Evolutionary conservation across 2,888 invertebrate species (phyloP), one percentile per base, ranked within the genome.

Genomic region (Agelastica alni): DNA sequence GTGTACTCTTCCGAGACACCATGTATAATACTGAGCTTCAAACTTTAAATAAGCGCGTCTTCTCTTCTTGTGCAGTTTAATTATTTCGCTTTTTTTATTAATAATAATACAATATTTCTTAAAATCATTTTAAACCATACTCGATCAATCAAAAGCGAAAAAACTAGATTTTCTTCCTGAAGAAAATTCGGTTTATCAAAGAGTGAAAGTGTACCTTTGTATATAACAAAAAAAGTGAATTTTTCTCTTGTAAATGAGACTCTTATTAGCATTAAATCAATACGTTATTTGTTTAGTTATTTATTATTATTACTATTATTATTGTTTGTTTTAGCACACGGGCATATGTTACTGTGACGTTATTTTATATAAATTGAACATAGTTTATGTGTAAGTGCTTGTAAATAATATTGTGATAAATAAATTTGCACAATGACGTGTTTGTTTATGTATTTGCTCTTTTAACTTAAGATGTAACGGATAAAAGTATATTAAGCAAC

Each of bases 401-500:
- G 76, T 77, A 77, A 71, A 75, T 75, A 75, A 73, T 74, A 76
- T 76, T 77, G 76, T 77, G 76, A 77, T 77, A 76, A 66, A 65
- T 75, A 75, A 69, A 75, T 75, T 75, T 75, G 75, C 75, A 75
- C 75, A 75, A 73, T 65, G 62, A 46, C 17, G 12, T 14, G 4
- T 30, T 45, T 13, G 12, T 43, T 39, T 41, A 32, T 31, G n/a
- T n/a, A n/a, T n/a, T n/a, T n/a, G n/a, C n/a, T n/a, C n/a, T n/a
- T n/a, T n/a, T n/a, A n/a, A n/a, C n/a, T n/a, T n/a, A n/a, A n/a
- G n/a, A n/a, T n/a, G n/a, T n/a, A n/a, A n/a, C n/a, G n/a, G n/a
- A n/a, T n/a, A n/a, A n/a, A n/a, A n/a, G n/a, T n/a, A n/a, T n/a
- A n/a, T n/a, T n/a, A n/a, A n/a, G n/a, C n/a, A n/a, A n/a, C n/a